Base-by-base conservation (phyloP, 1,140 invertebrate species). In the Pararge aegeria region DNA sequence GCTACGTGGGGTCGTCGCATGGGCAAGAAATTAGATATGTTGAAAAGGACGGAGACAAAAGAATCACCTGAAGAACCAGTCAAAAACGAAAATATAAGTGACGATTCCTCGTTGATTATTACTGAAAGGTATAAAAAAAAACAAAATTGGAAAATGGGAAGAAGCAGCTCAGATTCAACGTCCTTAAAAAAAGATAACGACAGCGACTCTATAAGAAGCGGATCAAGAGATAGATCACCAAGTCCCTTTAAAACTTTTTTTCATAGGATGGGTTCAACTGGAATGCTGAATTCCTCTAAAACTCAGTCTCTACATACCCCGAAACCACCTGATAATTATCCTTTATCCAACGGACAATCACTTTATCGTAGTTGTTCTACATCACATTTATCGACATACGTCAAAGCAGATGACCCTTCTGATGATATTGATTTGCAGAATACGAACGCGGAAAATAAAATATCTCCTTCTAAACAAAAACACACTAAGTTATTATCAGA, bases 1-100 rank as follows among this genome's bases (percentile, higher is more conserved):
- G 92, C 93, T 55, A 95, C 95, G 60, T 96, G 95, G 95, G 94
- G 95, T 70, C 93, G 94, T 54, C 91, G 93, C 51, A 95, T 96
- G 94, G 94, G 95, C 58, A 94, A 93, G 68, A 95, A 95, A 78
- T 90, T 96, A 72, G 95, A 96, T 72, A 92, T 95, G 65, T 90
- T 96, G 61, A 93, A 94, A 61, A 92, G 93, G 68, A 90, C 91
- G 21, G 93, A 94, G 57, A 89, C 91, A 52, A 94, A 94, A 70
- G 93, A 93, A 56, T 72, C 57, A 13, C 54, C 52, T 66, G 84
- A 74, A 83, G 86, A 75, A 75, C 68, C 68, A 64, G 70, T 64
- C 20, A 66, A 64, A 61, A 63, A 58, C 55, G 80, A 66, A 61
- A 57, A 66, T 5, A 62, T 73, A 61, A 81, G 66, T 61, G 81